Evolutionary conservation across 2,888 invertebrate species (phyloP).

Genomic region (Plagodis pulveraria): DNA sequence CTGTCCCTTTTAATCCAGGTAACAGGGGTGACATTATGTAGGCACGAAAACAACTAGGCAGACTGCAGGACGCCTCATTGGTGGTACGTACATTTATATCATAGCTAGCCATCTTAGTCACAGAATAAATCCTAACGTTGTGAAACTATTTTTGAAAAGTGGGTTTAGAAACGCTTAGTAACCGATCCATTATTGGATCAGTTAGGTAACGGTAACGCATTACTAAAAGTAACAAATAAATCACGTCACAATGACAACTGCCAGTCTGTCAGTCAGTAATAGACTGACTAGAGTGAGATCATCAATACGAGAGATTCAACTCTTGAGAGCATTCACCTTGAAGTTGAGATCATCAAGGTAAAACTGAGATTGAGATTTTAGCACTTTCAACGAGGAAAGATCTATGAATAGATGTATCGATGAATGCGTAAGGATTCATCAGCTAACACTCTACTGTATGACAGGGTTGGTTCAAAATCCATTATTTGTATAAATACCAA

Average conservation of each 20-base stretch:
- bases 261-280: slow-evolving; percentile 8
- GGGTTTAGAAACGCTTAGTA: too few relatives aligned
- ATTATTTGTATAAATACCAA: too few relatives aligned
- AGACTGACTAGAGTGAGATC: slow-evolving; percentile 19
- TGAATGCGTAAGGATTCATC: not conserved
- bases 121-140: too few relatives aligned
- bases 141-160: too few relatives aligned
- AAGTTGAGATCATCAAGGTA: slow-evolving; percentile 46
- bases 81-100: too few relatives aligned
- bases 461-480: too few relatives aligned
- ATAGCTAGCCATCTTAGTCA: too few relatives aligned
- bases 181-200: not conserved
- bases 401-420: slow-evolving; percentile 5
- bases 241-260: slow-evolving; percentile 8
- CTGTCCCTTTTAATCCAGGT: too few relatives aligned
- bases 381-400: slow-evolving; percentile 2
- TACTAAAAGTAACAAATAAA: slow-evolving; percentile 13
- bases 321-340: slow-evolving; percentile 40
- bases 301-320: slow-evolving; percentile 21
- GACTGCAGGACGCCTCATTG: too few relatives aligned
- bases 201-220: slow-evolving; percentile 7
- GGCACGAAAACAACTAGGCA: too few relatives aligned
- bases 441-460: too few relatives aligned
- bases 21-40: too few relatives aligned
- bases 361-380: slow-evolving; percentile 24